phyloP scores from a whole-genome alignment of 2,888 invertebrate genomes.

The Nymphalis c-album region DNA sequence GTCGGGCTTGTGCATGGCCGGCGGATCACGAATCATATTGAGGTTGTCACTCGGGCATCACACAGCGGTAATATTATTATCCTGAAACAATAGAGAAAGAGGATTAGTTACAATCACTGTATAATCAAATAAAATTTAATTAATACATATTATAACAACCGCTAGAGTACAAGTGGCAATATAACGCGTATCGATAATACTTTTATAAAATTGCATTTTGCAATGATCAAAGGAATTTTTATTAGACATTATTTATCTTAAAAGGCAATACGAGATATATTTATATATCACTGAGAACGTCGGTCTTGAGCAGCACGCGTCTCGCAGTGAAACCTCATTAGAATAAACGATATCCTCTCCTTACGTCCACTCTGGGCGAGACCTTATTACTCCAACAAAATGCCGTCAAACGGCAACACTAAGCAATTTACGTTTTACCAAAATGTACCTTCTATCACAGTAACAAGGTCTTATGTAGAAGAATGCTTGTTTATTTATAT shows the following conservation, averaged over 20 bases:
- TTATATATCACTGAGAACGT: slow-evolving; percentile 44
- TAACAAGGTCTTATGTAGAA: slow-evolving; percentile 51
- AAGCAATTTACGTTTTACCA: slow-evolving; percentile 38
- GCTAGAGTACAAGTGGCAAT: neutral
- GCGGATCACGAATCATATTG: slow-evolving; percentile 79
- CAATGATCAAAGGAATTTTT: slow-evolving; percentile 42
- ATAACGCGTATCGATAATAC: neutral
- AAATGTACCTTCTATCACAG: slow-evolving; percentile 49
- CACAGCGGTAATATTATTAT: slow-evolving; percentile 47
- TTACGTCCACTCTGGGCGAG: slow-evolving; percentile 78
- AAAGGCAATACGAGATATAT: slow-evolving; percentile 47
- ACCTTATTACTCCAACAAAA: slow-evolving; percentile 81
- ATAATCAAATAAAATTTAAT: neutral
- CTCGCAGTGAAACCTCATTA: slow-evolving; percentile 74
- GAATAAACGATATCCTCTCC: slow-evolving; percentile 81
- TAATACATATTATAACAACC: slow-evolving; percentile 6
- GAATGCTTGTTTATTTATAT: slow-evolving; percentile 31
- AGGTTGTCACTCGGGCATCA: slow-evolving; percentile 71
- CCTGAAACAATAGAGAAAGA: slow-evolving; percentile 60
- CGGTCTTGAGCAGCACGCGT: slow-evolving; percentile 58
- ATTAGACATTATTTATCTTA: slow-evolving; percentile 31
- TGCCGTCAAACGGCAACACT: slow-evolving; percentile 73
- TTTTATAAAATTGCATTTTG: slow-evolving; percentile 35
- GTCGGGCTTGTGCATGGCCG: slow-evolving; percentile 80
- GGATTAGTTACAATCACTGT: slow-evolving; percentile 17